phyloP scores from a whole-genome alignment of 2,888 invertebrate species.

The Habrosyne pyritoides region DNA sequence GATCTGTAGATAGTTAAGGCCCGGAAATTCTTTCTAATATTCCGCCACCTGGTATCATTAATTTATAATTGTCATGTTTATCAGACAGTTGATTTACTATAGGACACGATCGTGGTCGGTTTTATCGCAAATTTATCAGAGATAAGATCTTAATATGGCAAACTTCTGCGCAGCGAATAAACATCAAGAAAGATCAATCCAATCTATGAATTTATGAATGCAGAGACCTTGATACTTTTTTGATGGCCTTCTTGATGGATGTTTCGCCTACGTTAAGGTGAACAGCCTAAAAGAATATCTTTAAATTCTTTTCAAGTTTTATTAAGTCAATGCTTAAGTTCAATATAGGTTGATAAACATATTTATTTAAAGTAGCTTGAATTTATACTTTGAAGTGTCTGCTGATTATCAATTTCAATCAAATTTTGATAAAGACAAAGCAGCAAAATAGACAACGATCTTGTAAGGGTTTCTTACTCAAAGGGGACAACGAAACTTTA shows the following conservation, averaged over 20 bases:
- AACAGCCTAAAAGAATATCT: neutral
- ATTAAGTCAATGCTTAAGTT: neutral
- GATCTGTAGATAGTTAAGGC: too few relatives aligned
- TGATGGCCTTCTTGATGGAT: neutral
- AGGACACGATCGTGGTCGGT: neutral
- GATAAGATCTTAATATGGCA: neutral
- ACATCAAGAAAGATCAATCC: neutral
- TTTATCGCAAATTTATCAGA: neutral
- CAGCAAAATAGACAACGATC: too few relatives aligned
- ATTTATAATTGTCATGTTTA: neutral
- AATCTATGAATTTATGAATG: neutral
- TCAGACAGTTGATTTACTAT: neutral
- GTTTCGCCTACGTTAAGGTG: neutral
- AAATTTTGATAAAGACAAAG: too few relatives aligned
- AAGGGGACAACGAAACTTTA: too few relatives aligned
- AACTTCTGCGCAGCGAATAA: neutral
- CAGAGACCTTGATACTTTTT: neutral
- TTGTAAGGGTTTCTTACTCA: too few relatives aligned
- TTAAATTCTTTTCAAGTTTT: neutral
- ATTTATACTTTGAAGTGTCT: neutral
- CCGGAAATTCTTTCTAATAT: neutral
- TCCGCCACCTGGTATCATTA: neutral
- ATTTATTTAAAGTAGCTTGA: too few relatives aligned
- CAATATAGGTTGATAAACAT: neutral
- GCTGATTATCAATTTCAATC: too few relatives aligned